Percentiles rank a stretch among this genome's conserved stretches.
These are phyloP conservation scores for Heterodera carotae DNA, from an alignment of 1,140 invertebrate genomes.

Conservation along the genomic window DNA sequence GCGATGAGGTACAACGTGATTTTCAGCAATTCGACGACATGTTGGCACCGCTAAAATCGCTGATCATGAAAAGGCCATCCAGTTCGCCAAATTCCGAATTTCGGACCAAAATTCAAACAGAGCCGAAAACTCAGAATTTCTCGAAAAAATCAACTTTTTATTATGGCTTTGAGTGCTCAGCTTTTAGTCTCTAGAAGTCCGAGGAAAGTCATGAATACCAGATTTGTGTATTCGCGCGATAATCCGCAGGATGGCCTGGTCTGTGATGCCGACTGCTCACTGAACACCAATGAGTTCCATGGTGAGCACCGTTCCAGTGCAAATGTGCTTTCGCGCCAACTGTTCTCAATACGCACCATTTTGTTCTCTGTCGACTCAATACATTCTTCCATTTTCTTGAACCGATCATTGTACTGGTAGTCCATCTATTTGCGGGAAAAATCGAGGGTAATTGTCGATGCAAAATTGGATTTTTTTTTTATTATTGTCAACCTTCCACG, in stretches of 20 bases:
- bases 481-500: no score
- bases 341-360: constrained; percentile 51
- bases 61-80: no score
- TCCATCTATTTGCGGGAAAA: constrained; percentile 44
- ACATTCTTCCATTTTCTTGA: constrained; percentile 56
- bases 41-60: constrained; percentile 33
- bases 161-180: no score
- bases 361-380: constrained; percentile 47
- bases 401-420: constrained; percentile 54
- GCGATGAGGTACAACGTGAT: constrained; percentile 52
- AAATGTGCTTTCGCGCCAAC: constrained; percentile 46
- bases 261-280: no score
- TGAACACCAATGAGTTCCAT: constrained; percentile 48
- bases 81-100: no score
- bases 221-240: no score
- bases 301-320: constrained; percentile 13
- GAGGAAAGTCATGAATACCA: no score
- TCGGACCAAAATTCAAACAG: constrained; percentile 7
- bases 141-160: background rate
- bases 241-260: no score
- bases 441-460: no score
- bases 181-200: no score
- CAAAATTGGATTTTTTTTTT: no score
- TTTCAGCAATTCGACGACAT: constrained; percentile 52
- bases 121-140: background rate